Evolutionary conservation across 2,888 invertebrate species (phyloP), one percentile per base, ranked within the genome.

Genomic region (Drosophila conformis): DNA sequence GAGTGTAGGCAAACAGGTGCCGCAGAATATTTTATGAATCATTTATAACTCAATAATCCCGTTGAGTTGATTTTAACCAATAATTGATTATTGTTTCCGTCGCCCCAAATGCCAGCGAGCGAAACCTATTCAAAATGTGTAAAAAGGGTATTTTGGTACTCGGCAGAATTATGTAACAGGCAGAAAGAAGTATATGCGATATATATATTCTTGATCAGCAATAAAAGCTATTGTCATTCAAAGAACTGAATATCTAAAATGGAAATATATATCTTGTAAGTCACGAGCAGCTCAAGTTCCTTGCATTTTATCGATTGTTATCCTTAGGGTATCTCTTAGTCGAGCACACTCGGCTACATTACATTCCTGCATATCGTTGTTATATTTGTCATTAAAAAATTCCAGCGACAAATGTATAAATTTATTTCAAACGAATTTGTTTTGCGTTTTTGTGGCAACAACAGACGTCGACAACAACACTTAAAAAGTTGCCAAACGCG

Each of bases 41-140:
- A 87, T 86, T 85, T 86, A 86, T 86, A 86, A 82, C 87, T 82
- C 85, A 85, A 86, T 86, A 86, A 86, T 86, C 87, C 85, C 67
- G 85, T 85, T 87, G 85, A 86, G 85, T 86, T 86, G 85, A 86
- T 86, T 86, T 86, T 78, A 83, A 86, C 85, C 85, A 87, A 86
- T 86, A 86, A 86, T 86, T 86, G 85, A 86, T 87, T 86, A 85
- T 87, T 87, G 73, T 80, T 84, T 84, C 85, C 82, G 81, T 35
- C 69, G 53, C 48, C n/a, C 48, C 18, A 35, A 59, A 10, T 25
- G 48, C 42, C 46, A 25, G 25, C 25, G 8, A 46, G 46, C 2
- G 27, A 15, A 46, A 5, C 25, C 25, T 4, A 15, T 15, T 4
- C 1, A 25, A 46, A 15, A 8, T 15, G 25, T 25, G 15, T 25